These are phyloP conservation scores for Bombus waltoni DNA, from an alignment of 1,140 invertebrate genomes.

Conservation along the genomic window DNA sequence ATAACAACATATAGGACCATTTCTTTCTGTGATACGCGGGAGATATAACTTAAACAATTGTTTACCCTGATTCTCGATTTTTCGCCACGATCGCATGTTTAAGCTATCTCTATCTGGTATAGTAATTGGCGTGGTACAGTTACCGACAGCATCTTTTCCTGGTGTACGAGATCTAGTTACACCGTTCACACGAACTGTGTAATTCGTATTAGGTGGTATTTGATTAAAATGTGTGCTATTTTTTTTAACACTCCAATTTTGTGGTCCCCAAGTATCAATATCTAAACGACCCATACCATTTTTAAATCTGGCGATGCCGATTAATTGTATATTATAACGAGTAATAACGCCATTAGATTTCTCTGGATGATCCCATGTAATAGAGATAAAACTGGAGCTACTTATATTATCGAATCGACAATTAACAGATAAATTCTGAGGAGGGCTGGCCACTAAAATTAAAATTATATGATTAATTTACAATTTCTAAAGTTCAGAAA, in stretches of 20 bases:
- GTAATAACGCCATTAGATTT: constrained; percentile 90
- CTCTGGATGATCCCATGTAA: constrained; percentile 88
- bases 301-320: constrained; percentile 84
- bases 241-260: constrained; percentile 84
- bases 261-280: constrained; percentile 84
- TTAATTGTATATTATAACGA: constrained; percentile 86
- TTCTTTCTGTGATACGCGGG: constrained; percentile 90
- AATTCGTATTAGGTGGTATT: constrained; percentile 91
- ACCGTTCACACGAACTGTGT: constrained; percentile 85
- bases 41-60: constrained; percentile 89
- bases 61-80: constrained; percentile 86
- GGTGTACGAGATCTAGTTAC: constrained; percentile 88
- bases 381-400: constrained; percentile 85
- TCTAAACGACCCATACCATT: constrained; percentile 84
- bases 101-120: constrained; percentile 87
- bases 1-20: constrained; percentile 94
- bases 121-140: constrained; percentile 88
- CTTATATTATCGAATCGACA: constrained; percentile 88
- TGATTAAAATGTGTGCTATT: constrained; percentile 84
- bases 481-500: background rate
- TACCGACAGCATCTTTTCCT: constrained; percentile 84
- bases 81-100: constrained; percentile 87
- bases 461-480: constrained; percentile 26
- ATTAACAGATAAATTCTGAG: constrained; percentile 85
- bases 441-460: constrained; percentile 83